These are phyloP conservation scores for Spermophilus dauricus DNA, from an alignment of 2,113 vertebrate genomes.

Conservation along the genomic window DNA sequence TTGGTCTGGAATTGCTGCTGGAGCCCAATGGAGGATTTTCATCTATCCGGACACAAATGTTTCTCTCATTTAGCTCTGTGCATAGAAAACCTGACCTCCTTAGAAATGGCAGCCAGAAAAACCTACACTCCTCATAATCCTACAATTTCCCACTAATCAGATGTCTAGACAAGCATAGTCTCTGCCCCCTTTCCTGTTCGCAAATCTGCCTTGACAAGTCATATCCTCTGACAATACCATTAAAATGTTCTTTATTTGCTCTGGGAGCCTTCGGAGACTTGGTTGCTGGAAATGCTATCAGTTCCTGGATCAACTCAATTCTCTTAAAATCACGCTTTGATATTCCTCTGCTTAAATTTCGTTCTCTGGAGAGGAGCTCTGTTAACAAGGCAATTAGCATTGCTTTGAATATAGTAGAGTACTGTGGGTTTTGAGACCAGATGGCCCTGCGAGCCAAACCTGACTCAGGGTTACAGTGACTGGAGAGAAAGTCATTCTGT, in stretches of 20 bases:
- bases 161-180: constrained; percentile 72
- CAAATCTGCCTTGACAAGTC: constrained; percentile 73
- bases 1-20: neutral
- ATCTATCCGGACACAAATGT: constrained; percentile 44
- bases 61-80: constrained; percentile 41
- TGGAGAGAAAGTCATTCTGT: constrained; percentile 68
- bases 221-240: constrained; percentile 44
- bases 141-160: constrained; percentile 63
- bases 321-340: neutral
- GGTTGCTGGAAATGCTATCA: constrained; percentile 48
- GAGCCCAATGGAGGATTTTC: constrained; percentile 45
- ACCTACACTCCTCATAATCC: constrained; percentile 58
- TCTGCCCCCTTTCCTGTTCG: constrained; percentile 75
- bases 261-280: neutral
- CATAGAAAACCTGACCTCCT: constrained; percentile 57
- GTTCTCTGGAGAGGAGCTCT: constrained; percentile 20
- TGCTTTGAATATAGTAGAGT: constrained; percentile 27
- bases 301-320: neutral
- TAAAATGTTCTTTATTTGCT: constrained; percentile 49
- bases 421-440: constrained; percentile 62
- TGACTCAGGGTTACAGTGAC: neutral
- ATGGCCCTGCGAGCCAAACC: constrained; percentile 13
- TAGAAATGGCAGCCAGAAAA: constrained; percentile 63
- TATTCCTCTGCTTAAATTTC: constrained; percentile 72
- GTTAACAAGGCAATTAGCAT: constrained; percentile 71